phyloP scores from a whole-genome alignment of 2,888 invertebrate species.

The Dasysyrphus albostriatus region DNA sequence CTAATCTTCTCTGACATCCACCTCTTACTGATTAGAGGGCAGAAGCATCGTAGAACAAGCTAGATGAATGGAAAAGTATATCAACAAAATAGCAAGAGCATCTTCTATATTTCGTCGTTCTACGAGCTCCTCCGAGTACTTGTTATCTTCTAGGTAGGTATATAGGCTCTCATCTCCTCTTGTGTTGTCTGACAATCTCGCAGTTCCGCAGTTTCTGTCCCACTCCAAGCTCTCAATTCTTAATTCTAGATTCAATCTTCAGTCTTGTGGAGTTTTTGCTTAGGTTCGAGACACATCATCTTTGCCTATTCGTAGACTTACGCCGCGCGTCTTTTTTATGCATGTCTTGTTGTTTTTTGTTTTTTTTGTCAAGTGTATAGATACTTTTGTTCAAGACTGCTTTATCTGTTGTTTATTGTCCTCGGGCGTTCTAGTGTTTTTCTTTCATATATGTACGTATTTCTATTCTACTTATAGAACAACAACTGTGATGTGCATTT shows the following conservation, averaged over 20 bases:
- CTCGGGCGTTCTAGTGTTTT: slow-evolving; percentile 60
- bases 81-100: slow-evolving; percentile 23
- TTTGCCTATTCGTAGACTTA: slow-evolving; percentile 10
- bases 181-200: slow-evolving; percentile 57
- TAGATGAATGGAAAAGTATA: slow-evolving; percentile 51
- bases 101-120: too few relatives aligned
- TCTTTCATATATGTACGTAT: slow-evolving; percentile 16
- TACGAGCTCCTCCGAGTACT: slow-evolving; percentile 29
- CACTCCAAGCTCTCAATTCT: slow-evolving; percentile 16
- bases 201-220: slow-evolving; percentile 20
- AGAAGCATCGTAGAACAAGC: slow-evolving; percentile 27
- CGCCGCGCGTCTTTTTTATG: slow-evolving; percentile 39
- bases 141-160: slow-evolving; percentile 48
- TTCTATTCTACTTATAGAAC: slow-evolving; percentile 77
- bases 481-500: slow-evolving; percentile 87
- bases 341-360: slow-evolving; percentile 30
- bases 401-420: slow-evolving; percentile 66
- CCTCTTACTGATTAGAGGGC: slow-evolving; percentile 67
- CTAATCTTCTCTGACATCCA: slow-evolving; percentile 70
- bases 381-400: slow-evolving; percentile 48
- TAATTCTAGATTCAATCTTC: slow-evolving; percentile 38
- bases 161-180: slow-evolving; percentile 53
- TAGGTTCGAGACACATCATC: slow-evolving; percentile 39
- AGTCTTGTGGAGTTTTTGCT: slow-evolving; percentile 70
- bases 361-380: slow-evolving; percentile 18